Evolutionary conservation across 2,888 invertebrate genomes (phyloP).

Genomic region (Netelia melanura): DNA sequence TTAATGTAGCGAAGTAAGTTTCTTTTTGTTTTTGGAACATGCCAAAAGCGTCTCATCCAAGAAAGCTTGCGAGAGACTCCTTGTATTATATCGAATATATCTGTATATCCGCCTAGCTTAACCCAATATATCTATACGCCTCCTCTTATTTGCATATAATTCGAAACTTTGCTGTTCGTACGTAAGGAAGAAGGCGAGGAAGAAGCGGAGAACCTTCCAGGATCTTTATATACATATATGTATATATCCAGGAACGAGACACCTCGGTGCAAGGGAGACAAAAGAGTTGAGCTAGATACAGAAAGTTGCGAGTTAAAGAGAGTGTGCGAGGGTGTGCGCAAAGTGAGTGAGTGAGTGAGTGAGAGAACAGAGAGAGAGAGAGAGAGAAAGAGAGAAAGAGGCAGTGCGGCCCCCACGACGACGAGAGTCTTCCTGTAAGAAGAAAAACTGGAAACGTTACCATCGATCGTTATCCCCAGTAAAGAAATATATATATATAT

Average conservation of each 20-base stretch:
- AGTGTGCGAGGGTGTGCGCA: conserved; percentile 47
- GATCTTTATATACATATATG: neutral
- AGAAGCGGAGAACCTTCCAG: conserved; percentile 15
- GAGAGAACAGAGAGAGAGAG: conserved; percentile 26
- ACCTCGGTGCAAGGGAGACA: conserved; percentile 35
- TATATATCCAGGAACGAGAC: conserved; percentile 9
- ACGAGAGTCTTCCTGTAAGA: conserved; percentile 59
- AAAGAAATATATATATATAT: conserved; percentile 32
- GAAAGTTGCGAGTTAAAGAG: conserved; percentile 40
- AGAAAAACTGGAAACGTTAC: conserved; percentile 71
- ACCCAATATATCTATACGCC: neutral
- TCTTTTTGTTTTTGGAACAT: neutral
- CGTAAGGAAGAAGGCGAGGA: conserved; percentile 24
- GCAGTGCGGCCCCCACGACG: conserved; percentile 11
- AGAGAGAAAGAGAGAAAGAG: conserved; percentile 42
- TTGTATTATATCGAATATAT: neutral
- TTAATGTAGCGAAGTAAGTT: neutral
- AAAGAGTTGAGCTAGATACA: conserved; percentile 52
- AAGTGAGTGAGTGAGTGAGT: conserved; percentile 31
- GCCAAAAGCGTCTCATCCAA: neutral
- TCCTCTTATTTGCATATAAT: conserved; percentile 57
- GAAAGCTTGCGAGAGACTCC: conserved; percentile 23
- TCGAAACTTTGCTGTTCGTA: conserved; percentile 46
- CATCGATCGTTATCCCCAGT: conserved; percentile 70
- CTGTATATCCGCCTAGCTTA: too few relatives aligned